phyloP scores from a whole-genome alignment of 2,888 invertebrate species.

The Diplolepis rosae region DNA sequence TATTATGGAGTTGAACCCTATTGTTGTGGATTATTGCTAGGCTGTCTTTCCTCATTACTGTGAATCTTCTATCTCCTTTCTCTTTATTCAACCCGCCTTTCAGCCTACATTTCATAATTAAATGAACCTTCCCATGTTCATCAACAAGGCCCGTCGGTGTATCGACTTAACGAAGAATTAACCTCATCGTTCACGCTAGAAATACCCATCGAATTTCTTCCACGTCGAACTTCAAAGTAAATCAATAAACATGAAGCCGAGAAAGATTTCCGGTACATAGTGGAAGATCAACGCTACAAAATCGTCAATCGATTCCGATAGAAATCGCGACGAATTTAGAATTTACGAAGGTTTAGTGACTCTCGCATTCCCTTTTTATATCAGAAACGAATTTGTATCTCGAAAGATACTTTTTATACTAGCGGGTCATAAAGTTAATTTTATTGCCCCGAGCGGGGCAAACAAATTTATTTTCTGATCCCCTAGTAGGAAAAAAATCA shows the following conservation, averaged over 20 bases:
- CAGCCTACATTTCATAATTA: slow-evolving; percentile 61
- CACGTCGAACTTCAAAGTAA: slow-evolving; percentile 15
- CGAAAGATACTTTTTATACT: too few species aligned
- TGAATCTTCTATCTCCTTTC: slow-evolving; percentile 32
- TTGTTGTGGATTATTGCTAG: background rate
- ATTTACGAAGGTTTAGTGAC: too few species aligned
- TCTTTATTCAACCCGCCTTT: slow-evolving; percentile 30
- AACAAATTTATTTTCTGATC: too few species aligned
- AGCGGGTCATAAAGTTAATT: too few species aligned
- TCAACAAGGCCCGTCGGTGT: slow-evolving; percentile 63
- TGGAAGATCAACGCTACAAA: background rate
- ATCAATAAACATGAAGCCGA: background rate
- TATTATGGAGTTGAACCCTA: background rate
- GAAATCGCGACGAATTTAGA: background rate
- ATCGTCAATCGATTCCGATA: background rate
- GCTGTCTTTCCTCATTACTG: background rate
- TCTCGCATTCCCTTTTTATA: too few species aligned
- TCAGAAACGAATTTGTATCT: too few species aligned
- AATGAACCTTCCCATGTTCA: slow-evolving; percentile 64
- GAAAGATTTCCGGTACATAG: background rate
- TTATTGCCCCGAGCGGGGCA: too few species aligned
- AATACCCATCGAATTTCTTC: background rate
- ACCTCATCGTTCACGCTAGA: slow-evolving; percentile 26
- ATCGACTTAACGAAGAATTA: slow-evolving; percentile 64
- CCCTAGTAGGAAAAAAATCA: too few species aligned